Evolutionary conservation across 1,140 invertebrate genomes (phyloP), one percentile per base, ranked within the genome.

Genomic region (Drosophila mayri): DNA sequence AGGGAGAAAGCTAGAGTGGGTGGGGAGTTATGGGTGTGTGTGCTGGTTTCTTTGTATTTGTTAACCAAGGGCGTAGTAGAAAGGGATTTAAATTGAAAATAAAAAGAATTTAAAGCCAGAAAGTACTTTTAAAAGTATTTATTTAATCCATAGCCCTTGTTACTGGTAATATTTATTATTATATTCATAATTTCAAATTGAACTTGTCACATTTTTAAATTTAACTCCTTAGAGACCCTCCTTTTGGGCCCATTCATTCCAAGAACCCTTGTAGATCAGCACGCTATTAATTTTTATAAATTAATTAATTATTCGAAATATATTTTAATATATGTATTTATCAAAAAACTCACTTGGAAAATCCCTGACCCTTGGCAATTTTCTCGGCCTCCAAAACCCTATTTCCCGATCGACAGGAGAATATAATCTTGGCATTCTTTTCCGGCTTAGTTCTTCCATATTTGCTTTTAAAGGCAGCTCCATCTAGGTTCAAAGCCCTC

Each of bases 181-280:
- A 25, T 25, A 28, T 28, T 46, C 25, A 30, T 30, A 71, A 63
- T 57, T 55, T 41, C 2, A 50, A 72, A 49, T 58, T 25, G 22
- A 47, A 25, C 1, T 9, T 49, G 0, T 49, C 16, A n/a, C 14
- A 16, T 18, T 50, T 12, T 12, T 41, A 4, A 14, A 10, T 16
- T 0, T 6, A 12, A 12, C 2, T 3, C 3, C 10, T 35, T 43
- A 47, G 6, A 79, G 71, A 22, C 71, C 72, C 50, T 93, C 87
- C 71, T 77, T 93, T 38, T 92, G 91, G 41, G 93, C 93, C 94
- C 98, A 93, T 94, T 97, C 79, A 95, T 96, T 93, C 97, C 98
- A 94, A 96, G 98, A 95, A 96, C 98, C 94, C 95, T 97, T 81
- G 97, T 98, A 93, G 95, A 97, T 94, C 95, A 96, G 92, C 96